Percentiles rank a stretch among this genome's conserved stretches.
phyloP scores from a whole-genome alignment of 1,140 invertebrate species.

The Arion vulgaris region DNA sequence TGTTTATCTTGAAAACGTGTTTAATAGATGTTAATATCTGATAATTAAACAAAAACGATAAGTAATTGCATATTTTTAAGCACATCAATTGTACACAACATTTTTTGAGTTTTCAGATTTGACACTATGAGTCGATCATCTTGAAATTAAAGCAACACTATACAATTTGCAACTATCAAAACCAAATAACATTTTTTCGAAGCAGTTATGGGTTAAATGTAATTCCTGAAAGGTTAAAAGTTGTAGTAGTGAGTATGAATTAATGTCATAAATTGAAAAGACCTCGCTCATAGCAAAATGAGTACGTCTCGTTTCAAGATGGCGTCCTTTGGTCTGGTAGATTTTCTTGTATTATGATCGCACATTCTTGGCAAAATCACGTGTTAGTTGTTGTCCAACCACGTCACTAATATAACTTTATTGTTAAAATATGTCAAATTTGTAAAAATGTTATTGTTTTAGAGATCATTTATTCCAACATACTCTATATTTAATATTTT shows the following conservation, averaged over 20 bases:
- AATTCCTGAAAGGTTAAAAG: not conserved
- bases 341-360: not conserved
- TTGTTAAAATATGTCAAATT: not conserved
- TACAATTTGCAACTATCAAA: not conserved
- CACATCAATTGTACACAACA: too few species aligned
- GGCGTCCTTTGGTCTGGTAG: not conserved
- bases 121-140: not conserved
- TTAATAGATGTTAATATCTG: too few species aligned
- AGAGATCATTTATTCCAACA: not conserved
- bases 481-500: not conserved
- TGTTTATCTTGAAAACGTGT: too few species aligned
- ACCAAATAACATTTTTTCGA: not conserved
- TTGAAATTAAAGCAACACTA: not conserved
- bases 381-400: not conserved
- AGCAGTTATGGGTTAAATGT: not conserved
- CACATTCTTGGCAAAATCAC: not conserved
- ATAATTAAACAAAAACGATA: too few species aligned
- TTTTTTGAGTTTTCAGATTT: too few species aligned
- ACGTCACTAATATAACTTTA: not conserved
- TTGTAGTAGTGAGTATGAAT: not conserved
- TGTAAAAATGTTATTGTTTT: not conserved
- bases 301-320: conserved; percentile 9
- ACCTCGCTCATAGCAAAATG: not conserved
- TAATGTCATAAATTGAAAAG: not conserved
- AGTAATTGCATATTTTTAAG: too few species aligned